phyloP scores from a whole-genome alignment of 2,797 vertebrate genomes.

The Anguilla pacifica region DNA sequence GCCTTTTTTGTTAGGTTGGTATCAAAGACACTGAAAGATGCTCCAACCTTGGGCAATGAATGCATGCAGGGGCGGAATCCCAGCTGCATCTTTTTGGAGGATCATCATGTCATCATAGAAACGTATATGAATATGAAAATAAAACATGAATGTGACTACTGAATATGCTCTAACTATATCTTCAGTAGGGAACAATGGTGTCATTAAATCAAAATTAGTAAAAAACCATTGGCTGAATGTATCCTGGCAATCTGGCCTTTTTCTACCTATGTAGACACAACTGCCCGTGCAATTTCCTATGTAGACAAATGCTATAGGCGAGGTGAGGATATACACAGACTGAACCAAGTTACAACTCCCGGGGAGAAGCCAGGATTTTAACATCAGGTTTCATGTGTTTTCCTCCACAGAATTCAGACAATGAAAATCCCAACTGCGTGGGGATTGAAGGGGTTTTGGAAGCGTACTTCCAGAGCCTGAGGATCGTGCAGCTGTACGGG shows the following conservation, averaged over 20 bases:
- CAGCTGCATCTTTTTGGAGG: background rate
- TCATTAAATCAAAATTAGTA: too few relatives aligned
- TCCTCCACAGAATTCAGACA: slow-evolving; percentile 77
- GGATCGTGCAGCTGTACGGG: slow-evolving; percentile 86
- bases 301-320: background rate
- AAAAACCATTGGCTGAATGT: background rate
- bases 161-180: background rate
- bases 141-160: background rate
- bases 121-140: background rate
- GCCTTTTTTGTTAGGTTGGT: background rate
- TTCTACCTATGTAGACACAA: background rate
- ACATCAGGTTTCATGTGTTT: background rate
- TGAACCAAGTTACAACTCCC: background rate
- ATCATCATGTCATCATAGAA: background rate
- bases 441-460: slow-evolving; percentile 87
- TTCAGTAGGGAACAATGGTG: background rate
- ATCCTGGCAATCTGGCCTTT: background rate
- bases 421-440: slow-evolving; percentile 82
- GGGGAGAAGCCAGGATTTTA: background rate
- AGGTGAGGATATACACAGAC: background rate
- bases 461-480: slow-evolving; percentile 87
- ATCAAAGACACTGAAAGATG: background rate
- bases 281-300: background rate
- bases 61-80: background rate
- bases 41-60: background rate